These are phyloP conservation scores for Prolemur simus DNA, from an alignment of 2,113 vertebrate species.

Conservation along the genomic window DNA sequence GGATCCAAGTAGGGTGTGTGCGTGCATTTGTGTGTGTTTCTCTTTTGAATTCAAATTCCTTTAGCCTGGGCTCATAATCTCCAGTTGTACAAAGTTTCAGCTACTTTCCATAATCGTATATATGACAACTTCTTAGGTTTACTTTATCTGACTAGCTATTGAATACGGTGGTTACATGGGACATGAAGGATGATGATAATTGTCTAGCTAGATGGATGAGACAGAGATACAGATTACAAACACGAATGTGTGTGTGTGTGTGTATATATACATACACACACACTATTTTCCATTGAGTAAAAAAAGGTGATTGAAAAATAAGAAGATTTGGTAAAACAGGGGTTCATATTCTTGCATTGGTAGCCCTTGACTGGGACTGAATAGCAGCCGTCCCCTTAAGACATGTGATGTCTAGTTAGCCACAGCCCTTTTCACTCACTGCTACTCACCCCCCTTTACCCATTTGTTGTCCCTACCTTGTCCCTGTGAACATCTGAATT, in stretches of 20 bases:
- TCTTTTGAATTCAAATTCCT: background rate
- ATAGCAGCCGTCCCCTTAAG: background rate
- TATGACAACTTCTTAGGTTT: background rate
- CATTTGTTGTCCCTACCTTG: background rate
- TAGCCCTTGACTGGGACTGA: background rate
- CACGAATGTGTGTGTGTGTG: background rate
- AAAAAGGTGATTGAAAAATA: background rate
- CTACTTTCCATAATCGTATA: background rate
- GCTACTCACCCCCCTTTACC: background rate
- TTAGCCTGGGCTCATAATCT: background rate
- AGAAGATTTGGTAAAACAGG: background rate
- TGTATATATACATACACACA: background rate
- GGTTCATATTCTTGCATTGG: background rate
- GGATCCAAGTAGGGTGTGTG: background rate
- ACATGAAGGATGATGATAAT: background rate
- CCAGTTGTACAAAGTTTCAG: background rate
- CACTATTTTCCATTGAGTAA: background rate
- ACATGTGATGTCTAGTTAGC: background rate
- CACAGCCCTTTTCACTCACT: accelerated
- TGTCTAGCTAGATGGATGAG: background rate
- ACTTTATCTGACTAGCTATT: background rate
- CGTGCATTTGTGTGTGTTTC: background rate
- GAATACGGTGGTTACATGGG: background rate
- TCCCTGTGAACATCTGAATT: background rate
- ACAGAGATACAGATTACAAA: background rate